These are phyloP conservation scores for Porites lobata DNA, from an alignment of 92 coral and sea anemone genomes.

Conservation along the genomic window DNA sequence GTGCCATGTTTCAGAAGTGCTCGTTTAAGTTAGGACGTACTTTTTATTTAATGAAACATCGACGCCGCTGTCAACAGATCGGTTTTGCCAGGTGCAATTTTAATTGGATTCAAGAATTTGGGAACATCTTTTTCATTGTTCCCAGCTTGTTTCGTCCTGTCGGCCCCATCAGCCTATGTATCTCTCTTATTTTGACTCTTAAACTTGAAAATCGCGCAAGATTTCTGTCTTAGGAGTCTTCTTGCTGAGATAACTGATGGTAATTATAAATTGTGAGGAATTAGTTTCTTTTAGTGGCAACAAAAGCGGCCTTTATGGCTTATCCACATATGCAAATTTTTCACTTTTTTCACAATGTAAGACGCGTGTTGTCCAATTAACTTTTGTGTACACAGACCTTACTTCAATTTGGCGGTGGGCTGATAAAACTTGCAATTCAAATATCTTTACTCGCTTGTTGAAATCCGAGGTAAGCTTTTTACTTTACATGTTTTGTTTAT, in stretches of 20 bases:
- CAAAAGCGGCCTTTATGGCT: not conserved
- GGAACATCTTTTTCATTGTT: not conserved
- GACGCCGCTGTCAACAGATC: no score
- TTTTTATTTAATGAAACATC: no score
- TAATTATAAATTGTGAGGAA: not conserved
- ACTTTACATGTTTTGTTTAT: not conserved
- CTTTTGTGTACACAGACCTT: not conserved
- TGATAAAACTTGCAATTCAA: not conserved
- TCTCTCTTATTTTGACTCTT: no score
- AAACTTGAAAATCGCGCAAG: no score
- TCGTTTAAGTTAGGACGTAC: no score
- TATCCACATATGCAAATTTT: constrained; percentile 28
- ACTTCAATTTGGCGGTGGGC: no score
- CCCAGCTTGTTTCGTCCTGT: no score
- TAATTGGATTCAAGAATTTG: not conserved
- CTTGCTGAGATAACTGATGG: not conserved
- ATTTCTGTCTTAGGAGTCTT: not conserved
- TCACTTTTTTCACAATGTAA: not conserved
- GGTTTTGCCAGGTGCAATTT: constrained; percentile 3
- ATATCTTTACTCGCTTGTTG: constrained; percentile 13
- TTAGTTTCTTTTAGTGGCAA: not conserved
- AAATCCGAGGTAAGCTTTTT: constrained; percentile 1
- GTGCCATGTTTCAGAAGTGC: no score
- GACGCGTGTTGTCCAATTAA: constrained; percentile 2
- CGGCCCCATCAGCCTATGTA: no score